Evolutionary conservation across 1,140 invertebrate species (phyloP).

Genomic region (Archivesica marissinica): DNA sequence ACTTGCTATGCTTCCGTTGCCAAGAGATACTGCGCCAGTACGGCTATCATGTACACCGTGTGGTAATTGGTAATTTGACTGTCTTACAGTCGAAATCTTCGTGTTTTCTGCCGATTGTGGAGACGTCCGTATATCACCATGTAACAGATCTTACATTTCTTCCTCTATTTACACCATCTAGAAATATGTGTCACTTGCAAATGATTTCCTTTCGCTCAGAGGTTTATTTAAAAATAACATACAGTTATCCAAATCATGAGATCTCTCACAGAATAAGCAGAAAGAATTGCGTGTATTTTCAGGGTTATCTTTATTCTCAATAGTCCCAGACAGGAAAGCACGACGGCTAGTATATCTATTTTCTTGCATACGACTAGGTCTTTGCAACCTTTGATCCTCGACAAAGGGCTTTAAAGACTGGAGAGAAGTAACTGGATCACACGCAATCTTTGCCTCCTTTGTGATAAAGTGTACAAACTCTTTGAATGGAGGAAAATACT

Average conservation of each 20-base stretch:
- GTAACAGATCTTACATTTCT: constrained; percentile 17
- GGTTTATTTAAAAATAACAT: background rate
- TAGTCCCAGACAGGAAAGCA: too few relatives aligned
- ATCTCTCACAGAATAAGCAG: too few relatives aligned
- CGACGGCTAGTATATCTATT: too few relatives aligned
- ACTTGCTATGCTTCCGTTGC: background rate
- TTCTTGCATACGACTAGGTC: background rate
- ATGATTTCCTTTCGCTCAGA: too few relatives aligned
- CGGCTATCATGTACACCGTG: background rate
- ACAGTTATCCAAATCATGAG: too few relatives aligned
- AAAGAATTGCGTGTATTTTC: too few relatives aligned
- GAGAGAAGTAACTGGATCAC: background rate
- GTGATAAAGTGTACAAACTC: background rate
- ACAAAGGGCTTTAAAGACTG: background rate
- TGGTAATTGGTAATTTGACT: background rate
- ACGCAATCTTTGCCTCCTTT: background rate
- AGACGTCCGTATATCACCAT: background rate
- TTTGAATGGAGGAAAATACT: constrained; percentile 23
- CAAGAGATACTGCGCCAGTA: background rate
- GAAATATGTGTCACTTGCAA: constrained; percentile 1
- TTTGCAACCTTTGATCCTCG: background rate
- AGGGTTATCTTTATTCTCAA: too few relatives aligned
- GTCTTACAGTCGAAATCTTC: background rate
- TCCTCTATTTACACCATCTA: constrained; percentile 3
- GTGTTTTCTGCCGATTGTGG: background rate